A percentile compares a stretch with the other conserved stretches of the same genome.
These are phyloP conservation scores for Colletes latitarsis DNA, from an alignment of 1,140 invertebrate genomes.

Conservation along the genomic window DNA sequence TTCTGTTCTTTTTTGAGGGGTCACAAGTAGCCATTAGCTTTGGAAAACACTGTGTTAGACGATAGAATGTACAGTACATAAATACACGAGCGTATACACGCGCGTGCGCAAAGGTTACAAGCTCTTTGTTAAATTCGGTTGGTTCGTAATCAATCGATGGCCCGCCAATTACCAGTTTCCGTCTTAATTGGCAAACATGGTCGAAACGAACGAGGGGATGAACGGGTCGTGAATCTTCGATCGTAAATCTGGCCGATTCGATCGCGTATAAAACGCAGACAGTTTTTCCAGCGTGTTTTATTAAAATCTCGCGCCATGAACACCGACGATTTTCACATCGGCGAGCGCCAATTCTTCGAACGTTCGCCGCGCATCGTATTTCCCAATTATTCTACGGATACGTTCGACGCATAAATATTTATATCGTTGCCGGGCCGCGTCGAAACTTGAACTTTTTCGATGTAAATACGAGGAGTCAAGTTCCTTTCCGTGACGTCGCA, in stretches of 20 bases:
- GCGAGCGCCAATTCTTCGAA: neutral
- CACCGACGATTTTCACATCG: neutral
- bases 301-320: neutral
- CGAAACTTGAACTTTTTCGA: slow-evolving; percentile 21
- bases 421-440: neutral
- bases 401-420: slow-evolving; percentile 38
- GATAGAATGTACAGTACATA: neutral
- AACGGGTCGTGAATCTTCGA: slow-evolving; percentile 10
- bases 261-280: neutral
- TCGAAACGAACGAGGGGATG: slow-evolving; percentile 30
- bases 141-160: slow-evolving; percentile 62
- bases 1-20: too few relatives aligned
- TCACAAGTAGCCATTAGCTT: too few relatives aligned
- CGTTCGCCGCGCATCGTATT: neutral
- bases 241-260: slow-evolving; percentile 29
- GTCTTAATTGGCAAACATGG: slow-evolving; percentile 65
- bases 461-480: slow-evolving; percentile 22
- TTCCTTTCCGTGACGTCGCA: slow-evolving; percentile 23
- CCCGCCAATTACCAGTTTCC: slow-evolving; percentile 59
- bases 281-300: neutral
- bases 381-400: neutral
- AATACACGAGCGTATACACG: neutral
- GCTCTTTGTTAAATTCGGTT: slow-evolving; percentile 63
- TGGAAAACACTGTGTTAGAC: too few relatives aligned
- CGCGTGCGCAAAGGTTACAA: slow-evolving; percentile 14